Evolutionary conservation across 2,113 vertebrate species (phyloP).

Genomic region (Formicarius rufipectus): DNA sequence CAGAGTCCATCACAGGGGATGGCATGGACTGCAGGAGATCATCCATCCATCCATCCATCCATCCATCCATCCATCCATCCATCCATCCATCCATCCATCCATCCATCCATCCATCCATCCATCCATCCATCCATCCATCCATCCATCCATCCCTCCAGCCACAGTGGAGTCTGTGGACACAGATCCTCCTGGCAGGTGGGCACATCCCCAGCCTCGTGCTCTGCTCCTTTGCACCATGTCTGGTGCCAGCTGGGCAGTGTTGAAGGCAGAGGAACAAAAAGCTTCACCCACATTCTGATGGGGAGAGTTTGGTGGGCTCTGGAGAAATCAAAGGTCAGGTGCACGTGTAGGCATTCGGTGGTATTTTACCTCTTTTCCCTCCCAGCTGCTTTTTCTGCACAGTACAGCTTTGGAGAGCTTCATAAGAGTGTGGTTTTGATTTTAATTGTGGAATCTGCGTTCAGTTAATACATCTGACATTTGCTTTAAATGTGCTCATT

Average conservation of each 20-base stretch:
- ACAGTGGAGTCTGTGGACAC: too few relatives aligned
- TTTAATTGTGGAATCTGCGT: neutral
- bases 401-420: neutral
- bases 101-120: too few relatives aligned
- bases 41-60: too few relatives aligned
- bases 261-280: conserved; percentile 12
- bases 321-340: neutral
- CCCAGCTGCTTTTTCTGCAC: neutral
- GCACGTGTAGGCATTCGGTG: neutral
- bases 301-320: neutral
- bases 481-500: neutral
- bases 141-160: too few relatives aligned
- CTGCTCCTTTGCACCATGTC: too few relatives aligned
- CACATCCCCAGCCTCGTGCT: too few relatives aligned
- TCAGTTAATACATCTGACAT: neutral
- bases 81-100: too few relatives aligned
- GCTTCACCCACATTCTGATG: neutral
- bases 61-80: too few relatives aligned
- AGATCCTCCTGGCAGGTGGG: too few relatives aligned
- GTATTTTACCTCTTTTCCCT: neutral
- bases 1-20: fast-evolving
- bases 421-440: neutral
- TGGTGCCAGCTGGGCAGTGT: too few relatives aligned
- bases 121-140: too few relatives aligned
- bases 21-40: too few relatives aligned